Conservation (phyloP, 2,888 invertebrate species). For the Cheilosia vernalis region DNA sequence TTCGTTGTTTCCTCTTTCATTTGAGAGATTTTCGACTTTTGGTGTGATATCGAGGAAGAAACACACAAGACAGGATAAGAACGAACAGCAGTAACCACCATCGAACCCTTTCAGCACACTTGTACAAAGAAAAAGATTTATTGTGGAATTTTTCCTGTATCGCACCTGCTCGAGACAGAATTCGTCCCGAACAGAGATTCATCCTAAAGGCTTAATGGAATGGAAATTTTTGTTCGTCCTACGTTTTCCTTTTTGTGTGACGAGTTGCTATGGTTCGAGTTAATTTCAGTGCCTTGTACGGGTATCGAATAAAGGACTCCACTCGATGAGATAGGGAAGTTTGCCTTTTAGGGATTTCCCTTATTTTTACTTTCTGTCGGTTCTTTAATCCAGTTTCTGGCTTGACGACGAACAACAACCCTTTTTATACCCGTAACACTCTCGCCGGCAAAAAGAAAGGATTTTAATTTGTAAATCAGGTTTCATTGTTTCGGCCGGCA, state of each 20-base stretch:
- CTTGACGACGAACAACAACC: constrained; percentile 9
- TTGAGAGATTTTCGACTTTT: constrained; percentile 73
- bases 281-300: constrained; percentile 45
- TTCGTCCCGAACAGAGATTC: constrained; percentile 61
- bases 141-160: constrained; percentile 73
- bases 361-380: not conserved
- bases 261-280: constrained; percentile 3
- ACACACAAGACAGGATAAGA: constrained; percentile 58
- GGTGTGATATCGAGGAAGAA: constrained; percentile 46
- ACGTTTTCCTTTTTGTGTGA: constrained; percentile 46
- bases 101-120: constrained; percentile 71
- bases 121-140: constrained; percentile 67
- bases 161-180: constrained; percentile 74
- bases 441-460: not conserved
- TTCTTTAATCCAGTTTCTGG: constrained; percentile 10
- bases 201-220: constrained; percentile 73
- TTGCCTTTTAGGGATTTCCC: constrained; percentile 19
- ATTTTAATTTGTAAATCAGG: constrained; percentile 64
- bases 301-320: constrained; percentile 39
- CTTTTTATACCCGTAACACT: constrained; percentile 15
- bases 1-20: constrained; percentile 56
- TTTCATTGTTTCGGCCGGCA: constrained; percentile 48
- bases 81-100: constrained; percentile 26
- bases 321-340: constrained; percentile 28
- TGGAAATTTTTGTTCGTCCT: constrained; percentile 62